Percentiles rank a stretch among this genome's conserved stretches.
phyloP scores from a whole-genome alignment of 2,113 vertebrate genomes.

The Elanus axillaris region DNA sequence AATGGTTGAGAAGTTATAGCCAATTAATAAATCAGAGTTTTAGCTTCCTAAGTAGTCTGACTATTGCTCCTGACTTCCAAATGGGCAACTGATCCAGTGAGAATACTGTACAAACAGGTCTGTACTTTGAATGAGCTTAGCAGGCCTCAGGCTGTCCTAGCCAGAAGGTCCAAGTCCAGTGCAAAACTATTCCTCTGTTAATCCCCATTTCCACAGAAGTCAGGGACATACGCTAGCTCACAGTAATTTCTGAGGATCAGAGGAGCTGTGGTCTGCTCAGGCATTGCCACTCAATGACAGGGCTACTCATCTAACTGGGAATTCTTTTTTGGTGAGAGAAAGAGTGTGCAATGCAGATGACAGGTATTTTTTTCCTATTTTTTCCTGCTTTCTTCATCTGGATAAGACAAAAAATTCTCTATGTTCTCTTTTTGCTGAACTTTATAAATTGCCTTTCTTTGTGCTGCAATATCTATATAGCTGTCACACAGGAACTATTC shows the following conservation, averaged over 20 bases:
- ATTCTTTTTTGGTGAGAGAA: neutral
- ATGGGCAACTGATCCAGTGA: neutral
- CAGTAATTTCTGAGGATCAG: neutral
- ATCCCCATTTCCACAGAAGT: neutral
- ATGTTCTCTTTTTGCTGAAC: neutral
- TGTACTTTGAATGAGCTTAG: neutral
- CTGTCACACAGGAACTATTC: neutral
- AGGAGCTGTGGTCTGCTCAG: neutral
- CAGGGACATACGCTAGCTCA: neutral
- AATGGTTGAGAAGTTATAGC: neutral
- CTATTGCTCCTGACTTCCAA: neutral
- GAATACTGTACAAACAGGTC: neutral
- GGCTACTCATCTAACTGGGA: neutral
- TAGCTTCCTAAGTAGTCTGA: neutral
- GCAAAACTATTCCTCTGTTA: neutral
- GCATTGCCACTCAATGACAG: neutral
- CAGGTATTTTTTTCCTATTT: neutral
- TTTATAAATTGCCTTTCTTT: neutral
- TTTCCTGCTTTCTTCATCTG: neutral
- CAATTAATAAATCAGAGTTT: neutral
- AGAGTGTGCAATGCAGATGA: neutral
- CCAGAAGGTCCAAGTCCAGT: neutral
- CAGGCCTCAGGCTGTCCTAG: neutral
- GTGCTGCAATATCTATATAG: neutral
- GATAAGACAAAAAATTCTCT: neutral